Evolutionary conservation across 2,113 vertebrate genomes (phyloP).

Genomic region (Indicator indicator): DNA sequence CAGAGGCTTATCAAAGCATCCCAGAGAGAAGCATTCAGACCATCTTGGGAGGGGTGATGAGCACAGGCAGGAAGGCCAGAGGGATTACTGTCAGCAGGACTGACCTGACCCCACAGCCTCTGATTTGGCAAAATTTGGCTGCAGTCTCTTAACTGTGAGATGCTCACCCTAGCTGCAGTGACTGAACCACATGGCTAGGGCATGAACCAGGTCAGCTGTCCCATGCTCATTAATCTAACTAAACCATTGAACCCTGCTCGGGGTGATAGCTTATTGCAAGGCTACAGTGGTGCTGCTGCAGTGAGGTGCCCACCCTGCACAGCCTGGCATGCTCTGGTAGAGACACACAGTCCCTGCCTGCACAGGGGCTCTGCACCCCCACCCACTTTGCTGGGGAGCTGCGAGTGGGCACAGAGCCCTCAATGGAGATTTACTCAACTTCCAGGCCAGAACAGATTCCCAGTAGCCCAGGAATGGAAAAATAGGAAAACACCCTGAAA

Average conservation of each 20-base stretch:
- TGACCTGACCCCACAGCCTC: neutral
- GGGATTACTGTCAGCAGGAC: accelerated
- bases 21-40: neutral
- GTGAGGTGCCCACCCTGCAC: accelerated
- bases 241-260: neutral
- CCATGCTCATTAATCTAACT: neutral
- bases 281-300: neutral
- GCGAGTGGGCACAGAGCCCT: neutral
- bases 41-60: accelerated
- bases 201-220: accelerated
- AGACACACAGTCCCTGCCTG: accelerated
- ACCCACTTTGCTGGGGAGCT: neutral
- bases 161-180: neutral
- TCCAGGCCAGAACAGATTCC: neutral
- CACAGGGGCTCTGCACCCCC: accelerated
- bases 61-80: accelerated
- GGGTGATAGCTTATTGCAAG: neutral
- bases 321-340: accelerated
- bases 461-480: neutral
- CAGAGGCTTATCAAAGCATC: neutral
- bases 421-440: accelerated
- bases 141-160: accelerated
- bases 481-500: neutral
- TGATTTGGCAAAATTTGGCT: neutral
- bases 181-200: neutral